Evolutionary conservation across 2,888 invertebrate species (phyloP).

Genomic region (Hesperia comma): DNA sequence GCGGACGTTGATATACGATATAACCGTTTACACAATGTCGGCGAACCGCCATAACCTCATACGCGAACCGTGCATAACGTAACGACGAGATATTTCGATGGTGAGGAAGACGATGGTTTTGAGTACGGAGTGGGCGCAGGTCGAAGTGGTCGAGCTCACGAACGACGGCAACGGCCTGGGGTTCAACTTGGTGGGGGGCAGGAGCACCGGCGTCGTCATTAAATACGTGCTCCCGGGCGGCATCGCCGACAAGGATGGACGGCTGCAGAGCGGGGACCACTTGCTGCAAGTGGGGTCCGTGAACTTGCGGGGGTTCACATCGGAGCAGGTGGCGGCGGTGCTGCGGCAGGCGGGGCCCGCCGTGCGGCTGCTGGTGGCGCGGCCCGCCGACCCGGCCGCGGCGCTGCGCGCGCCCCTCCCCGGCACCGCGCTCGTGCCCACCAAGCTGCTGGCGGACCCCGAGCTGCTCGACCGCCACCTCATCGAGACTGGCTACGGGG

Average conservation of each 20-base stretch:
- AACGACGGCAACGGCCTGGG: slow-evolving; percentile 99
- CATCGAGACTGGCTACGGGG: slow-evolving; percentile 89
- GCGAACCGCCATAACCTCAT: slow-evolving; percentile 69
- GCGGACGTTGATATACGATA: slow-evolving; percentile 47
- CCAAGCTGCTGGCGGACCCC: slow-evolving; percentile 95
- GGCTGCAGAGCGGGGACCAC: slow-evolving; percentile 98
- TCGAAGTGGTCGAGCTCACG: slow-evolving; percentile 98
- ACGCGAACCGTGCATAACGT: slow-evolving; percentile 65
- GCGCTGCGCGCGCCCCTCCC: slow-evolving; percentile 90
- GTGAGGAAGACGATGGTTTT: slow-evolving; percentile 88
- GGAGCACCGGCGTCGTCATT: slow-evolving; percentile 99
- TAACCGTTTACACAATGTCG: slow-evolving; percentile 54
- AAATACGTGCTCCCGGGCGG: slow-evolving; percentile 99
- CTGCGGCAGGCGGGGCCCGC: slow-evolving; percentile 90
- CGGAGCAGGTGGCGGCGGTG: slow-evolving; percentile 92
- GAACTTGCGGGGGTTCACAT: slow-evolving; percentile 97
- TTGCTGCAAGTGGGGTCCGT: slow-evolving; percentile 98
- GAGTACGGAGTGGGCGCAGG: slow-evolving; percentile 99
- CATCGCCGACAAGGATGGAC: slow-evolving; percentile 97
- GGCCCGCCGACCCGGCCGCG: slow-evolving; percentile 94
- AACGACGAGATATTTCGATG: slow-evolving; percentile 76
- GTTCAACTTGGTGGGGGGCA: slow-evolving; percentile 98
- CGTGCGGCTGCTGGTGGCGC: slow-evolving; percentile 96
- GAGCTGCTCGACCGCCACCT: slow-evolving; percentile 94
- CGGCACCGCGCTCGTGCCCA: slow-evolving; percentile 96